Percentiles rank a stretch among this genome's conserved stretches.
These are phyloP conservation scores for Liasis olivaceus DNA, from an alignment of 2,797 vertebrate species.

Conservation along the genomic window DNA sequence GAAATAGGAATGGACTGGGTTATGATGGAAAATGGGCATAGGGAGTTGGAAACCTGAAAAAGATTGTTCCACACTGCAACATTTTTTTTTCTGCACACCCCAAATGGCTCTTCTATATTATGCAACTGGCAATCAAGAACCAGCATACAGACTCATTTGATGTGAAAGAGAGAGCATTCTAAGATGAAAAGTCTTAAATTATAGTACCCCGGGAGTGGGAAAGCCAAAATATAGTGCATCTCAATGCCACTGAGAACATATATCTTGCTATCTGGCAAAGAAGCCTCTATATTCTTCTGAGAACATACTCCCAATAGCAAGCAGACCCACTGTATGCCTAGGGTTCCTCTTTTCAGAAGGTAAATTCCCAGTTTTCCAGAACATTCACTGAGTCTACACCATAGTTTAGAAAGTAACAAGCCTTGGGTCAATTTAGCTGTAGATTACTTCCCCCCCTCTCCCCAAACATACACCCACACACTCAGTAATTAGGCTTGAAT, in stretches of 20 bases:
- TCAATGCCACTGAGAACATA: neutral
- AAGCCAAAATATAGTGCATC: neutral
- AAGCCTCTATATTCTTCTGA: neutral
- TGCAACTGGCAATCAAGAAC: neutral
- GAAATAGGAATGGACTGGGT: neutral
- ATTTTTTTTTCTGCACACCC: neutral
- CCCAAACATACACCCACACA: neutral
- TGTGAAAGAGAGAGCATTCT: neutral
- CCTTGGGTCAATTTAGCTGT: neutral
- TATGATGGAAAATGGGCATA: neutral
- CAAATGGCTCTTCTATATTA: neutral
- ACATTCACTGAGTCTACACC: neutral
- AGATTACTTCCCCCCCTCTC: neutral
- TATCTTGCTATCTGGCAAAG: neutral
- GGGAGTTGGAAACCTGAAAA: neutral
- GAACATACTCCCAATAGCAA: neutral
- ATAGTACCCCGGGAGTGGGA: neutral
- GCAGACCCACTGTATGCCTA: neutral
- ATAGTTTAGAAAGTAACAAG: neutral
- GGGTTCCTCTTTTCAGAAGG: neutral
- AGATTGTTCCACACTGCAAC: neutral
- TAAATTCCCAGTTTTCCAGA: neutral
- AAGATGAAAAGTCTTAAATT: neutral
- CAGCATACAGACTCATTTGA: neutral
- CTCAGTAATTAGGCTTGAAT: neutral